Evolutionary conservation across 2,113 vertebrate genomes (phyloP).

Genomic region (Sylvia atricapilla): DNA sequence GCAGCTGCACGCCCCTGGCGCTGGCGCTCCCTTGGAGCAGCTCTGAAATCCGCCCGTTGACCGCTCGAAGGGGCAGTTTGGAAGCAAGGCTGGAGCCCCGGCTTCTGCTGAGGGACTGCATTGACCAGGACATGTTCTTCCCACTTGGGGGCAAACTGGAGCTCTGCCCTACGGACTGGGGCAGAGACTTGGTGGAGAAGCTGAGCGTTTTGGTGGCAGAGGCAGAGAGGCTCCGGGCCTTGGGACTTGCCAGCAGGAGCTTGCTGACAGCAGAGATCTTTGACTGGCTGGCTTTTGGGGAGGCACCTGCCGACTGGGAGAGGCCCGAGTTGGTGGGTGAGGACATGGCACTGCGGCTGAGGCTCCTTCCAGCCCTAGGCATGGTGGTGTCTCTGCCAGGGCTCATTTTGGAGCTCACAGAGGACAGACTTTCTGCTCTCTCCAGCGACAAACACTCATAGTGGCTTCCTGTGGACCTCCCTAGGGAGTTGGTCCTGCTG

Average conservation of each 20-base stretch:
- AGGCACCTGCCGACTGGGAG: conserved; percentile 76
- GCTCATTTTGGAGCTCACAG: conserved; percentile 79
- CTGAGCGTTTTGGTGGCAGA: conserved; percentile 93
- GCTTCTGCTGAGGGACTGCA: conserved; percentile 91
- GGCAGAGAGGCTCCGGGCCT: conserved; percentile 86
- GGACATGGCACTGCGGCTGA: conserved; percentile 79
- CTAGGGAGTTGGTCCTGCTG: conserved; percentile 90
- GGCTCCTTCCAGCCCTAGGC: conserved; percentile 85
- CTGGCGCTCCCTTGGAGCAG: conserved; percentile 84
- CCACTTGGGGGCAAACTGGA: conserved; percentile 84
- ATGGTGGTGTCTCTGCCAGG: conserved; percentile 85
- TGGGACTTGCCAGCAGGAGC: conserved; percentile 92
- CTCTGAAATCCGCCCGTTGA: conserved; percentile 93
- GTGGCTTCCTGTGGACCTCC: conserved; percentile 79
- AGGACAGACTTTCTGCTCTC: conserved; percentile 87
- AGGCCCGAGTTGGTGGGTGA: conserved; percentile 72
- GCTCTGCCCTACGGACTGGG: conserved; percentile 86
- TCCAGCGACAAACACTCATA: conserved; percentile 93
- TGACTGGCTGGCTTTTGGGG: conserved; percentile 83
- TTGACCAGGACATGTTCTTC: conserved; percentile 92
- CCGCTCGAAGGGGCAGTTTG: conserved; percentile 88
- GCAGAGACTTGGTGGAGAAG: conserved; percentile 96
- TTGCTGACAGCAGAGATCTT: conserved; percentile 96
- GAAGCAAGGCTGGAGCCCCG: conserved; percentile 82
- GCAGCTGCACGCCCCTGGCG: conserved; percentile 69